phyloP scores from a whole-genome alignment of 2,113 vertebrate species.

The Daboia siamensis region DNA sequence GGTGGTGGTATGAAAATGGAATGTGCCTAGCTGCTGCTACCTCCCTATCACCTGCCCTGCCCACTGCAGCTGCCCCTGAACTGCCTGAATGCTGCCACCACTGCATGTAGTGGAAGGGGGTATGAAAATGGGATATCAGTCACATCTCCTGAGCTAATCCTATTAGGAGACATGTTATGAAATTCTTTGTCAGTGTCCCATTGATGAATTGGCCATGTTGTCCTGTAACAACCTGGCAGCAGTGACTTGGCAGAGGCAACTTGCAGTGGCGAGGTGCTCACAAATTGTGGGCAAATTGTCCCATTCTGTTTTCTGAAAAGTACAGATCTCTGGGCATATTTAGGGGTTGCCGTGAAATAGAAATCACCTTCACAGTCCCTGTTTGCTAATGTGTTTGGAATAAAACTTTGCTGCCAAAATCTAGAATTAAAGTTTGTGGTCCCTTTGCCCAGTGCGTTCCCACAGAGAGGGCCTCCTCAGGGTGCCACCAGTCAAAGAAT shows the following conservation, averaged over 20 bases:
- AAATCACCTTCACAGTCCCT: background rate
- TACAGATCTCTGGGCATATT: background rate
- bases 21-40: background rate
- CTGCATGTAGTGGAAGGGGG: background rate
- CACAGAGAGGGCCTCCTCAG: too few relatives aligned
- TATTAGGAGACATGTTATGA: too few relatives aligned
- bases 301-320: background rate
- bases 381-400: background rate
- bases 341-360: background rate
- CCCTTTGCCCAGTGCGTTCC: too few relatives aligned
- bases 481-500: too few relatives aligned
- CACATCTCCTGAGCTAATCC: too few relatives aligned
- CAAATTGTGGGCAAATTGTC: background rate
- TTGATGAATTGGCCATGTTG: background rate
- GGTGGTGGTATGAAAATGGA: background rate
- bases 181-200: background rate
- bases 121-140: background rate
- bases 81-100: background rate
- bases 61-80: background rate
- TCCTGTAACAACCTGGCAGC: background rate
- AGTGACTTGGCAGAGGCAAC: background rate
- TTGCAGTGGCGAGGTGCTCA: background rate
- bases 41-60: background rate
- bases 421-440: background rate
- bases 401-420: background rate